Evolutionary conservation across 2,888 invertebrate genomes (phyloP).

Genomic region (Ectemnius lituratus): DNA sequence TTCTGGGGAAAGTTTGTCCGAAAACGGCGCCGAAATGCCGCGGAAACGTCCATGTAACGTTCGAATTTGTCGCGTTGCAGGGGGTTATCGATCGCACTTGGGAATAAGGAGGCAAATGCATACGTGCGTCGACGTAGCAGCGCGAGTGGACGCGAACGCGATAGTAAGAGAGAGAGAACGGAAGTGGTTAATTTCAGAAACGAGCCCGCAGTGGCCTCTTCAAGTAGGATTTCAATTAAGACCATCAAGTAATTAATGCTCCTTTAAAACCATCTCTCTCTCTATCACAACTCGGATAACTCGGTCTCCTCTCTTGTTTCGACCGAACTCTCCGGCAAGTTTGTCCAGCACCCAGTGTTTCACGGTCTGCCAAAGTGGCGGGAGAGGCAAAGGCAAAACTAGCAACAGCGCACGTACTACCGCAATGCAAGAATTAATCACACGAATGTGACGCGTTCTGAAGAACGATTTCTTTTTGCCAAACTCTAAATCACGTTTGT

Average conservation of each 20-base stretch:
- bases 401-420: neutral
- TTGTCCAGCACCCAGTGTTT: neutral
- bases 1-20: too few relatives aligned
- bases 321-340: neutral
- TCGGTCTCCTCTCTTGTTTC: neutral
- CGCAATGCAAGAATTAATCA: conserved; percentile 1
- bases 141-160: conserved; percentile 17
- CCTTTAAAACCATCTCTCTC: conserved; percentile 40
- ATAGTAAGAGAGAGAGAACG: conserved; percentile 49
- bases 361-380: neutral
- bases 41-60: conserved; percentile 28
- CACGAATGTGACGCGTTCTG: neutral
- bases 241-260: conserved; percentile 67
- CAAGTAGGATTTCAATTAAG: conserved; percentile 66
- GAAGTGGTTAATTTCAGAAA: conserved; percentile 67
- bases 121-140: conserved; percentile 19
- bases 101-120: conserved; percentile 1
- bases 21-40: neutral
- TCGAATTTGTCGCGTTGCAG: conserved; percentile 19
- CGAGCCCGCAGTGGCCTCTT: conserved; percentile 48
- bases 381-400: neutral
- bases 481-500: neutral
- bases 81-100: too few relatives aligned
- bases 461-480: neutral
- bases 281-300: conserved; percentile 14